phyloP scores from a whole-genome alignment of 1,140 invertebrate species.

The Drosophila pectinifera region DNA sequence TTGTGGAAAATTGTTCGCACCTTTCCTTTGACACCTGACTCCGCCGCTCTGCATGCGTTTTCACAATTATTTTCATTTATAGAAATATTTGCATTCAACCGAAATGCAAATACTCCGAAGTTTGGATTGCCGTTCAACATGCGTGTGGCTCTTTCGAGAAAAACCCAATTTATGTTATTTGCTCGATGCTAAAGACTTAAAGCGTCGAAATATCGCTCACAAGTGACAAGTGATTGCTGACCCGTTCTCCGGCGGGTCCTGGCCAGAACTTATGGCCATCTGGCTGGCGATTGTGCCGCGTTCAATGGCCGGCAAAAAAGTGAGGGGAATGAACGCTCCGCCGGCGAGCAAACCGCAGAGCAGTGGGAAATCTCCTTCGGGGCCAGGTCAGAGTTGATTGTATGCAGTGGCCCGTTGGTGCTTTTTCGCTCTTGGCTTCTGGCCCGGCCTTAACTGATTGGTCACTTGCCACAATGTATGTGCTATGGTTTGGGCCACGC shows the following conservation, averaged over 20 bases:
- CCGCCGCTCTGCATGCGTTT: background rate
- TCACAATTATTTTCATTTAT: constrained; percentile 21
- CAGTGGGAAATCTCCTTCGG: constrained; percentile 45
- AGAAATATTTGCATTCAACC: constrained; percentile 27
- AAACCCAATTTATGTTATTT: constrained; percentile 3
- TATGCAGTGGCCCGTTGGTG: constrained; percentile 64
- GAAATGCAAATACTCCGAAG: constrained; percentile 27
- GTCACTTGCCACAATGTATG: constrained; percentile 48
- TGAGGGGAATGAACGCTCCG: constrained; percentile 59
- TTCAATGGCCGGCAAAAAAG: constrained; percentile 54
- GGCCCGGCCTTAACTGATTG: constrained; percentile 71
- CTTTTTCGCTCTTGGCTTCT: constrained; percentile 11
- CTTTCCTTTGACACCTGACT: background rate
- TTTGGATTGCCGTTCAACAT: constrained; percentile 30
- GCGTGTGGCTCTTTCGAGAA: background rate
- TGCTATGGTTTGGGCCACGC: constrained; percentile 13
- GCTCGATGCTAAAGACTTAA: constrained; percentile 28
- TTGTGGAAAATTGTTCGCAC: background rate
- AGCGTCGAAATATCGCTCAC: constrained; percentile 2
- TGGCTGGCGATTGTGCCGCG: constrained; percentile 61
- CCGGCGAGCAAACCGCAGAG: constrained; percentile 32
- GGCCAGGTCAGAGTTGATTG: constrained; percentile 75
- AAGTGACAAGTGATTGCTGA: constrained; percentile 38
- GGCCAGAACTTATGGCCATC: constrained; percentile 43
- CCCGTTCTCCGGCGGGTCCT: constrained; percentile 12